These are phyloP conservation scores for Xestia ashworthii DNA, from an alignment of 2,888 invertebrate genomes.

Conservation along the genomic window DNA sequence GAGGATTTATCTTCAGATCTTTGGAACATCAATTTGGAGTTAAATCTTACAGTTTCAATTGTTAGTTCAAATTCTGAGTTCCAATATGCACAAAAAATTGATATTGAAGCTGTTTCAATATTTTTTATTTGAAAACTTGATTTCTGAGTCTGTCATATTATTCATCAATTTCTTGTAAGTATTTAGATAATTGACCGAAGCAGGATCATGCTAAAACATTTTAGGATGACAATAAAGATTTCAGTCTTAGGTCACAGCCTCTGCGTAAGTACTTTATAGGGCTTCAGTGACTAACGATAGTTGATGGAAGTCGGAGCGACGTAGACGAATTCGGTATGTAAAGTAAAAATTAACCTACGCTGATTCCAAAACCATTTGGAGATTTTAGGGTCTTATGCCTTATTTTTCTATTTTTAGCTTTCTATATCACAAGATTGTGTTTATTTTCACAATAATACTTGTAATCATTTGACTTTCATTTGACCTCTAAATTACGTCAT, in stretches of 20 bases:
- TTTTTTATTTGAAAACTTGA: not conserved
- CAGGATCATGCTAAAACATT: not conserved
- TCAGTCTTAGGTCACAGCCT: not conserved
- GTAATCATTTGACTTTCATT: no score
- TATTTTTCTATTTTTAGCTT: no score
- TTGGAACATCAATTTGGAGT: not conserved
- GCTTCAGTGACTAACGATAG: constrained; percentile 21
- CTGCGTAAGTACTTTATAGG: not conserved
- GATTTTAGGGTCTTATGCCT: no score
- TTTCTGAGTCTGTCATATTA: not conserved
- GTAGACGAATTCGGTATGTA: no score
- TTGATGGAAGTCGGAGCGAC: constrained; percentile 34
- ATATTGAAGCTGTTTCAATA: not conserved
- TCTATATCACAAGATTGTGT: no score
- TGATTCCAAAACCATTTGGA: no score
- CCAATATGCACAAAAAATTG: not conserved
- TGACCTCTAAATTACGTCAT: no score
- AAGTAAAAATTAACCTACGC: no score
- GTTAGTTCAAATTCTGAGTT: not conserved
- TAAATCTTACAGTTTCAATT: not conserved
- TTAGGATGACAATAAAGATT: not conserved
- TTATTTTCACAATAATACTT: no score
- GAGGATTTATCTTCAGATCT: not conserved
- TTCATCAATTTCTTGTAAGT: not conserved
- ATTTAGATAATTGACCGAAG: not conserved